Evolutionary conservation across 2,113 vertebrate species (phyloP).

Genomic region (Campylomormyrus numenius): DNA sequence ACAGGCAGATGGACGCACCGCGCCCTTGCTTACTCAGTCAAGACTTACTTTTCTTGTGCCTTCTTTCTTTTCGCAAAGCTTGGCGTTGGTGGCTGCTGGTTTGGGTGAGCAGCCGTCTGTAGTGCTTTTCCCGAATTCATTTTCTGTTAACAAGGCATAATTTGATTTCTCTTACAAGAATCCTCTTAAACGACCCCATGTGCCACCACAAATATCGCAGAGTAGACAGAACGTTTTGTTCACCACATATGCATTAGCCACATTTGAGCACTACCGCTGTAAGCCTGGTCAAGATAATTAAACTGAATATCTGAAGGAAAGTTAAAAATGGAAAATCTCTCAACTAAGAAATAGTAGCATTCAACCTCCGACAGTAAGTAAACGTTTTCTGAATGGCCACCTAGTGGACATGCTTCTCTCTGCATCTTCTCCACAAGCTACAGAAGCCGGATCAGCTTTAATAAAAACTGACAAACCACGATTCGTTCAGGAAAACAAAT

Average conservation of each 20-base stretch:
- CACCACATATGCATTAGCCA: background rate
- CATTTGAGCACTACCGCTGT: background rate
- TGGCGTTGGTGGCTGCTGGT: constrained; percentile 36
- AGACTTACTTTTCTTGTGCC: constrained; percentile 33
- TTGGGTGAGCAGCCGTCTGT: constrained; percentile 7
- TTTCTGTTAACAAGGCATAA: background rate
- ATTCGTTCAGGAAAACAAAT: background rate
- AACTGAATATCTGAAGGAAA: background rate
- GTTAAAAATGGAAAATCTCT: background rate
- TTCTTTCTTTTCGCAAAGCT: constrained; percentile 37
- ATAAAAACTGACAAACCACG: background rate
- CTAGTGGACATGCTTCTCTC: background rate
- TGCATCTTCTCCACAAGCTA: background rate
- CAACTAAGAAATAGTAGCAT: background rate
- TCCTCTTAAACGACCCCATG: background rate
- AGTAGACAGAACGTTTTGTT: background rate
- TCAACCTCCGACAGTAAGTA: background rate
- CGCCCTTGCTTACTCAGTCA: background rate
- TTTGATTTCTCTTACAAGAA: background rate
- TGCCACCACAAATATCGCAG: background rate
- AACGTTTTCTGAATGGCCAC: background rate
- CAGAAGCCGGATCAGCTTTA: background rate
- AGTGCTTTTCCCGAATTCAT: constrained; percentile 32
- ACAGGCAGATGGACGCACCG: background rate
- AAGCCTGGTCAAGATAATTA: background rate